phyloP scores from a whole-genome alignment of 2,113 vertebrate species.

The Psilopogon haemacephalus region DNA sequence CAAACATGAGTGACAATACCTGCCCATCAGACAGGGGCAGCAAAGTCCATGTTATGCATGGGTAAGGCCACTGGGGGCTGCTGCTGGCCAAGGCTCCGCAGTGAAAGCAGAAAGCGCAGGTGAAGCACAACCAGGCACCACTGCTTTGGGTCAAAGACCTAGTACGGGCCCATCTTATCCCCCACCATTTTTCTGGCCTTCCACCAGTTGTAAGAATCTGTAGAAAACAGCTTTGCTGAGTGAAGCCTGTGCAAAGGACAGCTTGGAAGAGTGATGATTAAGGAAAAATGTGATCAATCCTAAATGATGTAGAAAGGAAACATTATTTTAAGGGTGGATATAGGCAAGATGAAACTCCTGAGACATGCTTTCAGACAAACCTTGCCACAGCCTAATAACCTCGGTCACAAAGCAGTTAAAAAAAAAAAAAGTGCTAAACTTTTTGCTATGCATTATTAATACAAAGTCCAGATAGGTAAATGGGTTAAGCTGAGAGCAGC shows the following conservation, averaged over 20 bases:
- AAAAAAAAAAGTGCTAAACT: not conserved
- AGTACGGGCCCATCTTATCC: rapidly evolving
- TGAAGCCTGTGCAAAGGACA: not conserved
- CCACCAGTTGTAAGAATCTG: not conserved
- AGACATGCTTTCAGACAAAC: not conserved
- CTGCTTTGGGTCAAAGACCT: not conserved
- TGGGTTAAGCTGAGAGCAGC: not conserved
- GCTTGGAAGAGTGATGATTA: not conserved
- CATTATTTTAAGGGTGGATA: not conserved
- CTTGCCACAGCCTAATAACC: not conserved
- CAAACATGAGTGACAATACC: rapidly evolving
- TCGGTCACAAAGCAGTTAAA: not conserved
- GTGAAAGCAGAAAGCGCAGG: not conserved
- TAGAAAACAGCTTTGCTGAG: not conserved
- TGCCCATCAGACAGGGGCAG: rapidly evolving
- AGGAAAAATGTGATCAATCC: not conserved
- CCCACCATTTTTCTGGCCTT: not conserved
- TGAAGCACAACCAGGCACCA: not conserved
- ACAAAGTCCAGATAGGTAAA: not conserved
- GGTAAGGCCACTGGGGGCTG: not conserved
- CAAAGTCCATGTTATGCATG: not conserved
- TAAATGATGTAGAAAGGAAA: rapidly evolving
- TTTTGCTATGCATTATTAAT: not conserved
- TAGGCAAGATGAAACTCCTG: not conserved
- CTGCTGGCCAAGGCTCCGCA: not conserved